These are phyloP conservation scores for Pedetes capensis DNA, from an alignment of 2,113 vertebrate species.

Conservation along the genomic window DNA sequence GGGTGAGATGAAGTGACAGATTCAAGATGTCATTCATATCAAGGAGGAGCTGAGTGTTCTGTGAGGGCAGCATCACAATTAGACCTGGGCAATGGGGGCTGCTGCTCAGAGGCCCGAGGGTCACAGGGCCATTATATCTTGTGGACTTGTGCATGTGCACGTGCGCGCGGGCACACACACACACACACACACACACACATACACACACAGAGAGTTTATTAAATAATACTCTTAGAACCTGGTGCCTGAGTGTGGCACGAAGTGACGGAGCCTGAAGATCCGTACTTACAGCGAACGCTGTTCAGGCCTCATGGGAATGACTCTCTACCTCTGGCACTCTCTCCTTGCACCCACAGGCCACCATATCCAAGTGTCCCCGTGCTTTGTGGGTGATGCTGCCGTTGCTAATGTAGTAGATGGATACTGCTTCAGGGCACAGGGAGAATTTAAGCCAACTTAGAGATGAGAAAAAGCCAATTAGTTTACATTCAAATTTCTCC, in stretches of 20 bases:
- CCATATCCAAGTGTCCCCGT: background rate
- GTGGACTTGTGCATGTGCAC: too few relatives aligned
- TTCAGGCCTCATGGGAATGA: background rate
- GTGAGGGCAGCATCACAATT: background rate
- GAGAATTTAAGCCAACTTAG: background rate
- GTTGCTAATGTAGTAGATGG: fast-evolving
- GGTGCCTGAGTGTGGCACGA: background rate
- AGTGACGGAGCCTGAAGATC: background rate
- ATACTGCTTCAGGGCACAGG: background rate
- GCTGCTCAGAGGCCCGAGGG: too few relatives aligned
- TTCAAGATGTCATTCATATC: background rate
- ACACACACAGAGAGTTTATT: background rate
- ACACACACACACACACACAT: background rate
- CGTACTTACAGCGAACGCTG: too few relatives aligned
- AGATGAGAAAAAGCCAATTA: background rate
- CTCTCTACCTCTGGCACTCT: too few relatives aligned
- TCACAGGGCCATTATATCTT: background rate
- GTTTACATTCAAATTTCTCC: background rate
- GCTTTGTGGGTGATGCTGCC: background rate
- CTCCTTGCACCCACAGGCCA: background rate
- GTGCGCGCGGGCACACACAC: too few relatives aligned
- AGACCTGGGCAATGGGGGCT: background rate
- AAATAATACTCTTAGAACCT: background rate
- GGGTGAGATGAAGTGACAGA: background rate
- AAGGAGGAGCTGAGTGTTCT: fast-evolving